Evolutionary conservation across 2,113 vertebrate genomes (phyloP), one percentile per base, ranked within the genome.

Genomic region (Ciconia stormi): DNA sequence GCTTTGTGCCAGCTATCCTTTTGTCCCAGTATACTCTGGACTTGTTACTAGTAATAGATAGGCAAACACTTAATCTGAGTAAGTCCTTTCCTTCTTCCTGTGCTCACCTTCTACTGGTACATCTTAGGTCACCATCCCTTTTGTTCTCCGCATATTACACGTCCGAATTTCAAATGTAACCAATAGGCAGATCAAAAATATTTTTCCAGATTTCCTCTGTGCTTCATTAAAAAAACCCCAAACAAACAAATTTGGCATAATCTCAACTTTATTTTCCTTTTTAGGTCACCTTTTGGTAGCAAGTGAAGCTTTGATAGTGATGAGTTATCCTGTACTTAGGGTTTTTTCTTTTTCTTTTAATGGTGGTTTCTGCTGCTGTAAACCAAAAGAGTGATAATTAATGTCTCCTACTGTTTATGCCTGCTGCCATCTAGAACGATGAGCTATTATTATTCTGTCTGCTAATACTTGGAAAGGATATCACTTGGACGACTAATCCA

Each of bases 401-500:
- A 67, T 66, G 78, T 95, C 93, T 91, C 56, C 73, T 65, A 56
- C 74, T 93, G 89, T 95, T 97, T 95, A 95, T 4, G 46, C 73
- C 74, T 91, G 70, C 93, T 97, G 94, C 87, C 70, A 50, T 82
- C 87, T 76, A 87, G 77, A 93, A 34, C 0, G 4, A 91, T 77
- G 56, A 95, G 42, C 83, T 95, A 23, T 93, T 96, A 95, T 96
- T 97, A 94, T 82, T 91, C 73, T 91, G 87, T 93, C 97, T 94
- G 81, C 56, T 80, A 76, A 69, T 79, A 80, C 89, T 79, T 89
- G 83, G 94, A 95, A 94, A 87, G 62, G 65, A 79, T 91, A 95
- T 87, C 73, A 53, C 47, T 89, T 82, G 77, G 77, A 87, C 29
- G 0, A 76, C 56, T 91, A 92, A 92, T 91, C 87, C 78, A 87